These are phyloP conservation scores for Teleopsis dalmanni DNA, from an alignment of 1,140 invertebrate genomes.

Conservation along the genomic window DNA sequence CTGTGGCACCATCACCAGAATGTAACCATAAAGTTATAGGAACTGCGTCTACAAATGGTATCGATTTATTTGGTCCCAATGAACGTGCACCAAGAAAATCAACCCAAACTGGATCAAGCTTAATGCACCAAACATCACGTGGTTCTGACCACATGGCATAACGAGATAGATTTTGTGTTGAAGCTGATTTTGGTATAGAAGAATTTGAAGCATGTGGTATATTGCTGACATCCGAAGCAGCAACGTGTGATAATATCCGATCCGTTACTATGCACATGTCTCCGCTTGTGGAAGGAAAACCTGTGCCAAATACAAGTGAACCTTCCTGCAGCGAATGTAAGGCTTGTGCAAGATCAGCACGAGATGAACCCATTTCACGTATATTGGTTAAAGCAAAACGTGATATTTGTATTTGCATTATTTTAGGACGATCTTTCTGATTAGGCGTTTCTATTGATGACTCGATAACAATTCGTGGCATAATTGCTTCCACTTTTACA, in stretches of 20 bases:
- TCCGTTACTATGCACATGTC: slow-evolving; percentile 65
- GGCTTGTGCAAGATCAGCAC: slow-evolving; percentile 63
- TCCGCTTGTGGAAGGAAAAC: slow-evolving; percentile 60
- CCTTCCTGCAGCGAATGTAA: slow-evolving; percentile 65
- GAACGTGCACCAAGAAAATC: slow-evolving; percentile 80
- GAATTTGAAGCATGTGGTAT: neutral
- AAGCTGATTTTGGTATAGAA: slow-evolving; percentile 23
- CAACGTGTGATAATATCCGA: slow-evolving; percentile 66
- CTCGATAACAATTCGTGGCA: slow-evolving; percentile 59
- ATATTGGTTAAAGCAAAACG: slow-evolving; percentile 73
- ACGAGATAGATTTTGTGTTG: slow-evolving; percentile 43
- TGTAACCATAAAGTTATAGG: slow-evolving; percentile 76
- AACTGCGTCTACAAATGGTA: slow-evolving; percentile 84
- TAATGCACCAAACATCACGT: slow-evolving; percentile 80
- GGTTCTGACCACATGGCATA: slow-evolving; percentile 76
- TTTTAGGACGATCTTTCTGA: slow-evolving; percentile 62
- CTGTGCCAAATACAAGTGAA: slow-evolving; percentile 62
- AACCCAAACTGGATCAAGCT: slow-evolving; percentile 83
- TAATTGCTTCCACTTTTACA: slow-evolving; percentile 81
- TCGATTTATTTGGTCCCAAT: slow-evolving; percentile 61
- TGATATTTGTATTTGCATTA: slow-evolving; percentile 72
- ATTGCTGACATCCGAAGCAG: slow-evolving; percentile 30
- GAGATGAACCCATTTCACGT: slow-evolving; percentile 60
- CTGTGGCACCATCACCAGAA: slow-evolving; percentile 25
- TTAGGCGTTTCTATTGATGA: slow-evolving; percentile 34